Evolutionary conservation across 1,140 invertebrate species (phyloP), one percentile per base, ranked within the genome.

Genomic region (Drosophila pandora): DNA sequence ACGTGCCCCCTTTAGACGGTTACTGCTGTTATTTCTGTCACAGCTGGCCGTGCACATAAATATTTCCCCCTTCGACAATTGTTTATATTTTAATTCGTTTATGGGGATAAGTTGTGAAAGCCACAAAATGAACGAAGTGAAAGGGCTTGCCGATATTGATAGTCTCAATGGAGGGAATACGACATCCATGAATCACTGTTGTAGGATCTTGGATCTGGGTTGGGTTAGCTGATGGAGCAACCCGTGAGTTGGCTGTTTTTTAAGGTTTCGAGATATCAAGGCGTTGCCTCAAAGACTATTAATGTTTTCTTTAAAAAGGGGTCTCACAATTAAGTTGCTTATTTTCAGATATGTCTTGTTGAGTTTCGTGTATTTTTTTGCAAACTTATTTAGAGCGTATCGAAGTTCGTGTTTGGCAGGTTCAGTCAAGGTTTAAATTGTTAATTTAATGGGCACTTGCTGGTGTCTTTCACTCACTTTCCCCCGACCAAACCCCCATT

Each of bases 1-100:
- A 79, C 76, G 62, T 79, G 80, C 72, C 76, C 76, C 72, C 59
- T 60, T 83, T 84, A 68, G 23, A 43, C 13, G 13, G 3, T 54
- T 59, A 25, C 39, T 65, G 64, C 43, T 62, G 34, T 17, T 47
- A 28, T 59, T 75, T 60, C 49, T 62, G 17, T 74, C 61, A 28
- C 47, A 69, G 62, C 50, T 53, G 54, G 53, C 25, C 45, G 32
- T 55, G 30, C 62, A 50, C 59, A n/a, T 62, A 54, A 68, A 80
- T 80, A 71, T 65, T 79, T 55, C 53, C 61, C 61, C 76, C 21
- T 6, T 43, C 59, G 39, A 64, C 60, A 71, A 62, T 43, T 69
- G 72, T 75, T 61, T 73, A 53, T 58, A 60, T 55, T 43, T 21
- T 43, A 47, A 32, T 56, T 59, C 30, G 34, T 30, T 47, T 30